Conservation (phyloP, 2,797 vertebrate genomes). For the Pteronotus mesoamericanus region DNA sequence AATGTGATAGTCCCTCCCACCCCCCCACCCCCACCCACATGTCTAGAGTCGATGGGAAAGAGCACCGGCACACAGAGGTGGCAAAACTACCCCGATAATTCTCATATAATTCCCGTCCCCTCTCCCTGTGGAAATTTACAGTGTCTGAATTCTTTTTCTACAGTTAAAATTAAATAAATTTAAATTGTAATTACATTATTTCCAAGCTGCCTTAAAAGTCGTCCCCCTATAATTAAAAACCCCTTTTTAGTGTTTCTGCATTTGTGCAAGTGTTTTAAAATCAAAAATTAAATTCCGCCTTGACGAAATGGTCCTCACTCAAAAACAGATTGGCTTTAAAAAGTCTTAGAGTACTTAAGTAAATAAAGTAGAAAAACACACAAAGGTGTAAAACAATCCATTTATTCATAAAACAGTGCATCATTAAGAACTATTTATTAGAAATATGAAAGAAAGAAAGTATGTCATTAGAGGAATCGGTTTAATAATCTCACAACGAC, state of each 20-base stretch:
- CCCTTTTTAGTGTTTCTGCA: neutral
- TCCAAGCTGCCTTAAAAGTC: neutral
- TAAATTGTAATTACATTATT: neutral
- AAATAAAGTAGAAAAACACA: neutral
- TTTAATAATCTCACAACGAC: neutral
- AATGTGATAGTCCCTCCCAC: neutral
- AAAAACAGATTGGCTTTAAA: slow-evolving; percentile 11
- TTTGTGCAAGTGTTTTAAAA: neutral
- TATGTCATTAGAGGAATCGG: neutral
- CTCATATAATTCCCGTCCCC: neutral
- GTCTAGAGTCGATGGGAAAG: neutral
- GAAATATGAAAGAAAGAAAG: neutral
- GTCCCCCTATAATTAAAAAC: neutral
- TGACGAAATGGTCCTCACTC: neutral
- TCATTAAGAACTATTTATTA: neutral
- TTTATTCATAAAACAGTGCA: neutral
- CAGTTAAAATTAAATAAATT: neutral
- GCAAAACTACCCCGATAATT: neutral
- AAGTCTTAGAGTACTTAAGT: neutral
- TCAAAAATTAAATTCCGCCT: slow-evolving; percentile 30
- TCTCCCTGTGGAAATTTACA: neutral
- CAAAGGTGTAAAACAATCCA: neutral
- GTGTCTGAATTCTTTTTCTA: neutral
- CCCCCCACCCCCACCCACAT: neutral
- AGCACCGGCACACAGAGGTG: neutral